phyloP scores from a whole-genome alignment of 1,140 invertebrate species.

The Delia radicum region DNA sequence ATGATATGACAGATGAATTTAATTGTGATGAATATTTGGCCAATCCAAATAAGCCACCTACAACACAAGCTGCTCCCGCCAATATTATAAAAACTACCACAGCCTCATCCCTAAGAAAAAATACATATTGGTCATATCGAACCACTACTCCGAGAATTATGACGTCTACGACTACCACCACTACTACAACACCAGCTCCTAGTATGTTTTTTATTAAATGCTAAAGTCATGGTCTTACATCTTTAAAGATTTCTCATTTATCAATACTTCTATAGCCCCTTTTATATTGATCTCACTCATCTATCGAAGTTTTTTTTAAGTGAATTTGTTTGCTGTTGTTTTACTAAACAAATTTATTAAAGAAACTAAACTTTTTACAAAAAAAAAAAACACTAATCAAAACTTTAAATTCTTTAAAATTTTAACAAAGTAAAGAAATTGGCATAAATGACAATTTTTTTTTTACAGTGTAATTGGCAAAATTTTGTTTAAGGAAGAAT shows the following conservation, averaged over 20 bases:
- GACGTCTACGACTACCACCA: constrained; percentile 7
- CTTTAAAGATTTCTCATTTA: not conserved
- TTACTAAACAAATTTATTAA: not conserved
- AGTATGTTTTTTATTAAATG: not conserved
- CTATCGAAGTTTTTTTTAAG: not conserved
- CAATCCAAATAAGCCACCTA: too few relatives aligned
- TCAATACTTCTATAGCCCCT: not conserved
- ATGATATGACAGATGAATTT: constrained; percentile 73
- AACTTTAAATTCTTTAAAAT: not conserved
- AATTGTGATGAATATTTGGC: constrained; percentile 57
- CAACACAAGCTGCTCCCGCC: not conserved
- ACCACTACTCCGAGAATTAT: not conserved
- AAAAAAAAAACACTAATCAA: too few relatives aligned
- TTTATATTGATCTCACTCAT: not conserved
- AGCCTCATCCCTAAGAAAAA: constrained; percentile 9
- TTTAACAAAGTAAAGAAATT: not conserved
- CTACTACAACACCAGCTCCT: not conserved
- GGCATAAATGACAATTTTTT: not conserved
- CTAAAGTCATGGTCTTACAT: not conserved
- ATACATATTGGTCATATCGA: not conserved
- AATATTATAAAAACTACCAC: constrained; percentile 11
- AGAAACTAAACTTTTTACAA: too few relatives aligned
- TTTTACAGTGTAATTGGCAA: not conserved
- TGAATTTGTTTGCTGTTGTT: not conserved
- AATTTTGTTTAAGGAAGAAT: too few relatives aligned